These are phyloP conservation scores for Dolichopus griseipennis DNA, from an alignment of 2,888 invertebrate species.

Conservation along the genomic window DNA sequence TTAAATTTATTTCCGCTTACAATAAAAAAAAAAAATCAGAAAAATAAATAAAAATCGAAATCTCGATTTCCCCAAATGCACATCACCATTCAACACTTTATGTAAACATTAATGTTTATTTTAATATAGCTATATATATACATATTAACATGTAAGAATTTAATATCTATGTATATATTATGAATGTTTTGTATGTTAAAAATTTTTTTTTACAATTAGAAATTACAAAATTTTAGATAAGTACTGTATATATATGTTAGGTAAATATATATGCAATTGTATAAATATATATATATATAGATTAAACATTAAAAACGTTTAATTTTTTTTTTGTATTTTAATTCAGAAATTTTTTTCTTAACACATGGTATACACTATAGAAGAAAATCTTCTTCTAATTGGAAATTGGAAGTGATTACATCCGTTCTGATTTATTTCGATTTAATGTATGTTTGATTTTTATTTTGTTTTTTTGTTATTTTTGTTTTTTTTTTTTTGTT, in stretches of 20 bases:
- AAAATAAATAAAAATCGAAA: not conserved
- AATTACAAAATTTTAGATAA: too few relatives aligned
- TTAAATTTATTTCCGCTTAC: not conserved
- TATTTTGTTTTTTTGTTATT: not conserved
- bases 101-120: not conserved
- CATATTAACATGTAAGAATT: too few relatives aligned
- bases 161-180: too few relatives aligned
- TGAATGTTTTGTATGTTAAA: too few relatives aligned
- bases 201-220: too few relatives aligned
- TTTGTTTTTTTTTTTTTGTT: too few relatives aligned
- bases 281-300: not conserved
- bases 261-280: too few relatives aligned
- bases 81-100: not conserved
- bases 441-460: not conserved
- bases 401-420: constrained; percentile 6
- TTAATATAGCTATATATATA: not conserved
- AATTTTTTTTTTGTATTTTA: not conserved
- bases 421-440: not conserved
- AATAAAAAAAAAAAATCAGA: not conserved
- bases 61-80: not conserved
- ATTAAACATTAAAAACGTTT: not conserved
- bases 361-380: too few relatives aligned
- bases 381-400: not conserved
- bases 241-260: not conserved
- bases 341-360: too few relatives aligned